Evolutionary conservation across 2,113 vertebrate species (phyloP).

Genomic region (Aramus guarauna): DNA sequence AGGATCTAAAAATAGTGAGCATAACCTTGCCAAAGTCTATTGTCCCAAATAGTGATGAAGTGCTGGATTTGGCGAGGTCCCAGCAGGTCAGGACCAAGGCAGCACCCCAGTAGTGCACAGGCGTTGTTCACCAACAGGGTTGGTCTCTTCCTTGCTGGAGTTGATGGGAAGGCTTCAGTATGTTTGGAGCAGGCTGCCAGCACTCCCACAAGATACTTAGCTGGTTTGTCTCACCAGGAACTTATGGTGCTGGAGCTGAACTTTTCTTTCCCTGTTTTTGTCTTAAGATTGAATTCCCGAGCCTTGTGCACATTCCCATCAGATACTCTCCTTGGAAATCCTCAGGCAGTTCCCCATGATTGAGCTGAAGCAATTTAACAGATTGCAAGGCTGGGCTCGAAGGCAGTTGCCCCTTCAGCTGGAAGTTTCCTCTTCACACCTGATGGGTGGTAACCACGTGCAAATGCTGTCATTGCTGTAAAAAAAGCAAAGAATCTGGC

Average conservation of each 20-base stretch:
- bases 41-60: not conserved
- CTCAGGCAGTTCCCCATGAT: not conserved
- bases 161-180: not conserved
- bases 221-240: not conserved
- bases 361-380: not conserved
- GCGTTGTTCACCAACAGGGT: not conserved
- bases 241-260: not conserved
- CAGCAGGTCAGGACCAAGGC: not conserved
- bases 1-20: not conserved
- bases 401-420: not conserved
- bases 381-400: not conserved
- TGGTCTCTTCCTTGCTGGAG: not conserved
- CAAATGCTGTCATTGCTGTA: not conserved
- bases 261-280: not conserved
- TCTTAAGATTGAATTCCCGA: not conserved
- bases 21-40: not conserved
- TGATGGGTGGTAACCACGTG: not conserved
- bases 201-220: not conserved
- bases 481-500: not conserved
- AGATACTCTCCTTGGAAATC: not conserved
- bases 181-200: not conserved
- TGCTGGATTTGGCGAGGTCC: rapidly evolving
- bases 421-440: not conserved
- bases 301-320: not conserved
- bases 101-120: not conserved